Base-by-base conservation (phyloP, 2,113 vertebrate genomes). In the Rhombomys opimus region DNA sequence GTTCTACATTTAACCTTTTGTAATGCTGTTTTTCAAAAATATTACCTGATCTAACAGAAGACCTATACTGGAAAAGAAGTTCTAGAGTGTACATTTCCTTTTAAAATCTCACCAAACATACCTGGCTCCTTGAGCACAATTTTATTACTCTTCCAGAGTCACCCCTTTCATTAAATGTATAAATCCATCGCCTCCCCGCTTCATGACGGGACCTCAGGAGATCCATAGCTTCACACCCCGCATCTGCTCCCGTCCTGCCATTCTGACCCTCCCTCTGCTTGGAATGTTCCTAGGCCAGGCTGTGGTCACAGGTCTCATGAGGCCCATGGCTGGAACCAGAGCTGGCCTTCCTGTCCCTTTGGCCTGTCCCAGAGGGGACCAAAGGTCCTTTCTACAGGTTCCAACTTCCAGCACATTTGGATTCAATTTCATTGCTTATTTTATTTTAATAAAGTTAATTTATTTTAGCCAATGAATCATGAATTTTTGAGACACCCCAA, bases 1-100 rank as follows among this genome's bases (percentile, higher is more conserved):
- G 99, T 99, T 99, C 99, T 98, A 98, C 98, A 98, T 99, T 99
- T 99, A 99, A 99, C 99, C 99, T 99, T 99, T 99, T 98, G 98
- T 99, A 99, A 99, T 99, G 99, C 99, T 98, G 98, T 98, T 99
- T 99, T 99, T 99, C 99, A 99, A 98, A 99, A 99, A 99, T 98
- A 99, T 99, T 99, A 99, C 99, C 99, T 98, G 98, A 98, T 98
- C 99, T 98, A 99, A 99, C 99, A 98, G 99, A 99, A 98, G 98
- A 98, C 98, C 97, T 97, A 96, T 98, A 98, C 99, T 98, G 98
- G 98, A 98, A 97, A 97, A 97, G 98, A 98, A 68, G 94, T 85
- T 63, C 87, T 72, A 50, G 93, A 76, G 82, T 96, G 61, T 96
- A 98, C 94, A 95, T 98, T 95, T 76, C 93, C 76, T 68, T 86